Conservation (phyloP, 2,113 vertebrate species). For the Antechinus flavipes region DNA sequence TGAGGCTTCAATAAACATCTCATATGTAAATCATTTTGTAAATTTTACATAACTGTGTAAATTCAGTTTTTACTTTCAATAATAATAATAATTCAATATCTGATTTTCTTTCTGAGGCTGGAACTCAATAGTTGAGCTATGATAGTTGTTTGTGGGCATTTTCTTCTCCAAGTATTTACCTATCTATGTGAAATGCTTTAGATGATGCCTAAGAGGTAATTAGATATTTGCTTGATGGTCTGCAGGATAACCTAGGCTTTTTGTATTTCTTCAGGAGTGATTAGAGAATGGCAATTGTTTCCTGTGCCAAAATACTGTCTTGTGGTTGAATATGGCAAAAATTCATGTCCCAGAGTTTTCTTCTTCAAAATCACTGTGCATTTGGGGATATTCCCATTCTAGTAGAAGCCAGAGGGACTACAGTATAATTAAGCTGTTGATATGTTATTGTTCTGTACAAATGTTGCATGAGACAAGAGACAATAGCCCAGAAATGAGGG, state of each 20-base stretch:
- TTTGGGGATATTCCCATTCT: background rate
- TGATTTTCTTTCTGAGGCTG: background rate
- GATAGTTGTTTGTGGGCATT: background rate
- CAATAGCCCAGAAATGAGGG: background rate
- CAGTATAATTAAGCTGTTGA: background rate
- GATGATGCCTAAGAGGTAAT: background rate
- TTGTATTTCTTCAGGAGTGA: background rate
- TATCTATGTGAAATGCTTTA: background rate
- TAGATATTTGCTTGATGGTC: background rate
- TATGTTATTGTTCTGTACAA: background rate
- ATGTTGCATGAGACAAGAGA: background rate
- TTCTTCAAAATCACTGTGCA: background rate
- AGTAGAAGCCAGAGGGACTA: background rate
- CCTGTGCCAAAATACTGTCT: background rate
- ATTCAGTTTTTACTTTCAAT: background rate
- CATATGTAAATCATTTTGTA: background rate
- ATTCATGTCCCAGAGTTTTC: background rate
- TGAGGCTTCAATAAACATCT: background rate
- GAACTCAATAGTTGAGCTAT: background rate
- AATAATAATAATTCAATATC: background rate
- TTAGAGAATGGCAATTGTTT: background rate
- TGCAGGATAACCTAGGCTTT: background rate
- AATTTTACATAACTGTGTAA: background rate
- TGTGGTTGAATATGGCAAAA: background rate
- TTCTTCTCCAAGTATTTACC: background rate